Evolutionary conservation across 2,797 vertebrate genomes (phyloP), one percentile per base, ranked within the genome.

Genomic region (Poeciliopsis infans): DNA sequence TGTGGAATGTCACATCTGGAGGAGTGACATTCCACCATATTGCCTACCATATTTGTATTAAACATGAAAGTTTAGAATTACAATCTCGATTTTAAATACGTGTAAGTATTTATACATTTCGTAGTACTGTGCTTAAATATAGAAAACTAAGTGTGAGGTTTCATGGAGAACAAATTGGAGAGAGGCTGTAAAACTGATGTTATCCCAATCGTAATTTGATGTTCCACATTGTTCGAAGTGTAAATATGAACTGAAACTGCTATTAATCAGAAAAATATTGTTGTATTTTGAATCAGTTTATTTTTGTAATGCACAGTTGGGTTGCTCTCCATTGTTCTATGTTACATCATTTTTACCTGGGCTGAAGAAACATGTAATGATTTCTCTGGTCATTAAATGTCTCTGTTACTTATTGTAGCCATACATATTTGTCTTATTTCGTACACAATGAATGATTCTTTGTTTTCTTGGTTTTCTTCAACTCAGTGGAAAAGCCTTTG

Each of bases 381-480:
- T 82, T 55, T 55, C 10, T 84, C 47, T 75, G 47, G 64, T 79
- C 41, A 61, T 79, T 59, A 72, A 47, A 12, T 59, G 4, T 36
- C 51, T 83, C 74, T 86, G 64, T 85, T 84, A 74, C 61, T 46
- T 84, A 83, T 84, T 79, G 83, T 81, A 86, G 13, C 18, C 16
- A 39, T n/a, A n/a, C 5, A 25, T 55, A 25, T 55, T 20, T 20
- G 5, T 20, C 47, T 20, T 20, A 20, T 49, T 55, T 55, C 10
- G n/a, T n/a, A n/a, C n/a, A 51, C 49, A 23, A 23, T 51, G 1
- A 55, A n/a, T n/a, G 53, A 12, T n/a, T 25, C 10, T 55, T 39
- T 68, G 76, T 78, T 85, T 84, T 87, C 31, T 53, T 36, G n/a
- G 70, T 75, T 31, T 79, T 78, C 84, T 79, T 71, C n/a, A 74